These are phyloP conservation scores for Cephonodes hylas DNA, from an alignment of 2,888 invertebrate genomes.

Conservation along the genomic window DNA sequence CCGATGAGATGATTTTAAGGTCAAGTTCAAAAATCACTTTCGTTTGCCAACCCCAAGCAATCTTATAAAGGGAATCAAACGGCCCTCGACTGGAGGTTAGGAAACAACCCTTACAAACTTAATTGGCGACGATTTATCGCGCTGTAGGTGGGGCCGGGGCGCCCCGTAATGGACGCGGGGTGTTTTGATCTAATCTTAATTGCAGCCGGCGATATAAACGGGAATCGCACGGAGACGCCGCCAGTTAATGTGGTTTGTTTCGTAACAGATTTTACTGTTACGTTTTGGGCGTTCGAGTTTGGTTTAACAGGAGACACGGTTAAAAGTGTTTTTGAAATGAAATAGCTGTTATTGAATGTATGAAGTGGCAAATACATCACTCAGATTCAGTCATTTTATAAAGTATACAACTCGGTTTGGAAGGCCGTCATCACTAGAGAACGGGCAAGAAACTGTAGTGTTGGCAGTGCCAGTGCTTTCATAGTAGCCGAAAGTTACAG, in stretches of 20 bases:
- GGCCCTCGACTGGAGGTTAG: not conserved
- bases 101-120: conserved; percentile 35
- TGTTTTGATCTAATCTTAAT: conserved; percentile 49
- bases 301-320: not conserved
- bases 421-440: too few species aligned
- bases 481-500: too few species aligned
- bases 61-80: not conserved
- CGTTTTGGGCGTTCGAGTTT: not conserved
- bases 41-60: not conserved
- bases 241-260: not conserved
- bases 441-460: too few species aligned
- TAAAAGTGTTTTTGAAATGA: not conserved
- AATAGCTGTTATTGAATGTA: too few species aligned
- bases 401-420: too few species aligned
- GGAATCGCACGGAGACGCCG: conserved; percentile 14
- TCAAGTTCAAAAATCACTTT: not conserved
- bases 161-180: conserved; percentile 40
- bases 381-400: too few species aligned
- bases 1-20: too few species aligned
- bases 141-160: conserved; percentile 39
- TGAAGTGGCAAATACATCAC: too few species aligned
- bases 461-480: too few species aligned
- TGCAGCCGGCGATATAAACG: conserved; percentile 35
- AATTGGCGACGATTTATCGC: conserved; percentile 47
- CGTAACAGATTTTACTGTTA: not conserved